A percentile compares a stretch with the other conserved stretches of the same genome.
phyloP scores from a whole-genome alignment of 2,113 vertebrate species.

The Herpailurus yagouaroundi region DNA sequence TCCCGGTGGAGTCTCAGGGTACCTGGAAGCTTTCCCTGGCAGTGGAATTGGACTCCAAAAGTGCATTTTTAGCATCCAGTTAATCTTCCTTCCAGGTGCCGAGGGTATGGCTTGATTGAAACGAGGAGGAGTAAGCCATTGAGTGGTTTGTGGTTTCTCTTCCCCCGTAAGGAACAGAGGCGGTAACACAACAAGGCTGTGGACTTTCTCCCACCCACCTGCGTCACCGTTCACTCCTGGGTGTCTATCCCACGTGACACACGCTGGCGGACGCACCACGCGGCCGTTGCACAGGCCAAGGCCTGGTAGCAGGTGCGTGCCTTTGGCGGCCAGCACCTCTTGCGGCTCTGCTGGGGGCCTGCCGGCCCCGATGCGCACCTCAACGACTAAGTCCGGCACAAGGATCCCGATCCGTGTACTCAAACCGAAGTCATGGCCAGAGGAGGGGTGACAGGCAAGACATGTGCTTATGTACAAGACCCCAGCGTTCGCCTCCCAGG shows the following conservation, averaged over 20 bases:
- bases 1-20: background rate
- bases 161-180: background rate
- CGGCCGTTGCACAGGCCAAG: background rate
- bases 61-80: conserved; percentile 44
- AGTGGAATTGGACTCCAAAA: background rate
- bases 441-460: background rate
- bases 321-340: background rate
- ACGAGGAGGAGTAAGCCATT: background rate
- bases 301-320: background rate
- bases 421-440: background rate
- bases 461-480: too few species aligned
- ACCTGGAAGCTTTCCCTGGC: conserved; percentile 55
- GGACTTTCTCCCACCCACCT: background rate
- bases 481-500: background rate
- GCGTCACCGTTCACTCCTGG: background rate
- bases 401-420: background rate
- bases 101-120: conserved; percentile 35
- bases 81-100: conserved; percentile 56
- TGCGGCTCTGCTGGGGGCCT: background rate
- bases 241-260: rapidly evolving
- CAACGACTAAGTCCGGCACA: background rate
- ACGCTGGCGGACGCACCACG: rapidly evolving
- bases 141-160: background rate
- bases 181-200: rapidly evolving
- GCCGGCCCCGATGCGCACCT: rapidly evolving